Percentiles rank a stretch among this genome's conserved stretches.
Conservation (phyloP, 2,113 vertebrate genomes). For the Polypterus bichir region DNA sequence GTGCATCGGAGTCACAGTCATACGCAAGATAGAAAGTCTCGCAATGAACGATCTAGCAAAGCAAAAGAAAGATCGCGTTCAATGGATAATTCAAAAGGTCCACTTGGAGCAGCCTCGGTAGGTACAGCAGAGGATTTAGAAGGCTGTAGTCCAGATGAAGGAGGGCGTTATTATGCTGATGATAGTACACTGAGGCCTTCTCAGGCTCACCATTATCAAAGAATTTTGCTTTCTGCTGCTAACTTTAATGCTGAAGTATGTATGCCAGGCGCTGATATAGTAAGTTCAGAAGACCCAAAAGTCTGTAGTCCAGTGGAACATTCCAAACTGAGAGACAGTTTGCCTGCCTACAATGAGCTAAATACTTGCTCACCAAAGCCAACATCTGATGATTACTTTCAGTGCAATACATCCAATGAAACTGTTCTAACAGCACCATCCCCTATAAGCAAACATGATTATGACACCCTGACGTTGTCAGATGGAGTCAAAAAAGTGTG, state of each 20-base stretch:
- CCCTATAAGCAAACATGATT: conserved; percentile 66
- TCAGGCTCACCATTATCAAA: conserved; percentile 64
- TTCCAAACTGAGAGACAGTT: conserved; percentile 65
- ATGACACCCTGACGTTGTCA: conserved; percentile 70
- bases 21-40: conserved; percentile 88
- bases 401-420: conserved; percentile 76
- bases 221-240: conserved; percentile 57
- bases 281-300: conserved; percentile 63
- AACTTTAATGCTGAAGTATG: conserved; percentile 64
- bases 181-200: conserved; percentile 81
- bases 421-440: conserved; percentile 65
- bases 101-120: conserved; percentile 62
- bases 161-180: conserved; percentile 67
- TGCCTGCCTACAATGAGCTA: conserved; percentile 72
- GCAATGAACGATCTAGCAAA: conserved; percentile 83
- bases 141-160: conserved; percentile 70
- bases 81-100: conserved; percentile 95
- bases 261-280: conserved; percentile 62
- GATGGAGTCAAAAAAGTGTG: conserved; percentile 60
- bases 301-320: conserved; percentile 73
- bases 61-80: conserved; percentile 93
- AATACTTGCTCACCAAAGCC: conserved; percentile 71
- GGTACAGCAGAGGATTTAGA: conserved; percentile 78
- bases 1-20: conserved; percentile 96
- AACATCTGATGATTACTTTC: conserved; percentile 78